Conservation (phyloP, 2,113 vertebrate species). For the Pimephales promelas region DNA sequence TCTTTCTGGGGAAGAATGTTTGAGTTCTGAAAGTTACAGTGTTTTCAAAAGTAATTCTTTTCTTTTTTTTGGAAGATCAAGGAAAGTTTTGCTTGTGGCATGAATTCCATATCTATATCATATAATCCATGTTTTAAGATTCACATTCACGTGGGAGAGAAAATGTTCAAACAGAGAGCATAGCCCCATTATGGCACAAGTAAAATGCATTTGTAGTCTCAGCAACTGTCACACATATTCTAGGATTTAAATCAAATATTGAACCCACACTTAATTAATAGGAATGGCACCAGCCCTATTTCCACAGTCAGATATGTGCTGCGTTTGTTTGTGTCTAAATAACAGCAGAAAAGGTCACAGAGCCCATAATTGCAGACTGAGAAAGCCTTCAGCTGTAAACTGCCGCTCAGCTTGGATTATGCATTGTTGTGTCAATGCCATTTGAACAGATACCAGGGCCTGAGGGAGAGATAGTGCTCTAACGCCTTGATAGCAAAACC, state of each 20-base stretch:
- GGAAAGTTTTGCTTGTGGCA: neutral
- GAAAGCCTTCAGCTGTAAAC: slow-evolving; percentile 59
- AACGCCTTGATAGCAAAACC: neutral
- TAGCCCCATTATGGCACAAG: neutral
- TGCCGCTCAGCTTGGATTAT: slow-evolving; percentile 31
- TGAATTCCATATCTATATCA: neutral
- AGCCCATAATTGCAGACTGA: slow-evolving; percentile 63
- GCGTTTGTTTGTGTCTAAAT: slow-evolving; percentile 59
- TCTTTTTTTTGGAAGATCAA: neutral
- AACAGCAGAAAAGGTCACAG: slow-evolving; percentile 60
- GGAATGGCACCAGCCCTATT: slow-evolving; percentile 36
- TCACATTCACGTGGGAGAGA: neutral
- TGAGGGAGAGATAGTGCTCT: slow-evolving; percentile 16
- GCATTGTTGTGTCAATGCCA: slow-evolving; percentile 47
- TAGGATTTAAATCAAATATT: slow-evolving; percentile 33
- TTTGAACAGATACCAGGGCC: slow-evolving; percentile 10
- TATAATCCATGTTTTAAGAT: neutral
- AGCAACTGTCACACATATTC: neutral
- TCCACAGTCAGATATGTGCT: slow-evolving; percentile 17
- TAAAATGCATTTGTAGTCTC: neutral
- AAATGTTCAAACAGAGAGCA: neutral
- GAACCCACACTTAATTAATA: slow-evolving; percentile 39
- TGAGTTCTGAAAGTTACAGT: neutral
- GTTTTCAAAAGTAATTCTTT: neutral
- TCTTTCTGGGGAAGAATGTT: neutral